A percentile compares a stretch with the other conserved stretches of the same genome.
Conservation (phyloP, 2,113 vertebrate species). For the Chloropsis cyanopogon region DNA sequence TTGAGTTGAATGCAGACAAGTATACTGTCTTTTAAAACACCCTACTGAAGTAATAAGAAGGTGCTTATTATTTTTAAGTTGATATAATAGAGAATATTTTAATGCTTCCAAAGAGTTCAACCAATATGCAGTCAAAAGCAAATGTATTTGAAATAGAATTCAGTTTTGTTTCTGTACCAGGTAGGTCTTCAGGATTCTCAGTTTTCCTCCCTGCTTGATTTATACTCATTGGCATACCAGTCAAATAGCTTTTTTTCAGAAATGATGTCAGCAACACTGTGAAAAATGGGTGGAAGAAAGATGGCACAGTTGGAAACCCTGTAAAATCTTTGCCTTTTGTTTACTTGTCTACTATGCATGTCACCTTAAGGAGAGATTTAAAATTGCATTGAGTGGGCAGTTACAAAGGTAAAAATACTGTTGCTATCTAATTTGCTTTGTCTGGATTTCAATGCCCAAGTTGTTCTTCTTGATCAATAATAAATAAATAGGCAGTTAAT, state of each 20-base stretch:
- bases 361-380: not conserved
- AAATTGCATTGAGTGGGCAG: constrained; percentile 4
- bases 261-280: not conserved
- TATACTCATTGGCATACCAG: not conserved
- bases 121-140: not conserved
- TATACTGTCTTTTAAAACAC: not conserved
- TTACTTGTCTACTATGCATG: not conserved
- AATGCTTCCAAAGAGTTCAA: not conserved
- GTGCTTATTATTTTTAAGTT: not conserved
- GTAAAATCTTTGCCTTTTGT: not conserved
- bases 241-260: constrained; percentile 10
- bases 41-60: not conserved
- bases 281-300: not conserved
- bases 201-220: not conserved
- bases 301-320: not conserved
- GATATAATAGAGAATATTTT: not conserved
- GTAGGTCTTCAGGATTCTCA: not conserved
- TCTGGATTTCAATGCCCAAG: not conserved
- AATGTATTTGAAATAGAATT: not conserved
- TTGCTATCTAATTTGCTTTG: not conserved
- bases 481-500: constrained; percentile 32
- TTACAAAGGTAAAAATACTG: not conserved
- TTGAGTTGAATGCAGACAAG: not conserved
- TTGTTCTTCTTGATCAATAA: constrained; percentile 8
- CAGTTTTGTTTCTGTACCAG: not conserved